Evolutionary conservation across 1,140 invertebrate species (phyloP).

Genomic region (Venturia canescens): DNA sequence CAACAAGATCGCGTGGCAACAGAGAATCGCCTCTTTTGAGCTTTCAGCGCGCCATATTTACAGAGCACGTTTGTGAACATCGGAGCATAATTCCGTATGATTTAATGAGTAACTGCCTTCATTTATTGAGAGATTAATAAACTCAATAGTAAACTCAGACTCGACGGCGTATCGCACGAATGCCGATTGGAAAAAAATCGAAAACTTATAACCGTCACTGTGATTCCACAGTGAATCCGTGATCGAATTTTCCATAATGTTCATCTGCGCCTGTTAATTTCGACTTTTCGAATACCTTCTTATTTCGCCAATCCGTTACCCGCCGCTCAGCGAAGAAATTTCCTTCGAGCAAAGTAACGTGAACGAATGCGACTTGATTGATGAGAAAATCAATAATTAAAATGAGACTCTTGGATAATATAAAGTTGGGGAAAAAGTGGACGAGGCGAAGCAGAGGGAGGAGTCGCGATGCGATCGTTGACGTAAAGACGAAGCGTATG

Average conservation of each 20-base stretch:
- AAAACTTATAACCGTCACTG: too few species aligned
- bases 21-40: slow-evolving; percentile 7
- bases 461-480: slow-evolving; percentile 1
- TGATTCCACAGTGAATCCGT: too few species aligned
- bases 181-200: not conserved
- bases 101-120: not conserved
- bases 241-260: too few species aligned
- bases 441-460: not conserved
- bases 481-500: slow-evolving; percentile 20
- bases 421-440: not conserved
- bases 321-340: too few species aligned
- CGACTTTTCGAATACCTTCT: too few species aligned
- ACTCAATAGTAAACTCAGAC: not conserved
- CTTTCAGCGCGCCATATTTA: slow-evolving; percentile 21
- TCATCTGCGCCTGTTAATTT: too few species aligned
- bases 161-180: not conserved
- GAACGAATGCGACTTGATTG: slow-evolving; percentile 12
- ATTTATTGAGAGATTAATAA: not conserved
- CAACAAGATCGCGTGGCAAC: slow-evolving; percentile 35
- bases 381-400: not conserved
- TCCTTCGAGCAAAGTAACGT: not conserved
- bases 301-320: too few species aligned
- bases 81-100: slow-evolving; percentile 27
- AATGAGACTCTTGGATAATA: not conserved
- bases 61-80: not conserved